Base-by-base conservation (phyloP, 1,140 invertebrate genomes). In the Zaprionus kolodkinae region DNA sequence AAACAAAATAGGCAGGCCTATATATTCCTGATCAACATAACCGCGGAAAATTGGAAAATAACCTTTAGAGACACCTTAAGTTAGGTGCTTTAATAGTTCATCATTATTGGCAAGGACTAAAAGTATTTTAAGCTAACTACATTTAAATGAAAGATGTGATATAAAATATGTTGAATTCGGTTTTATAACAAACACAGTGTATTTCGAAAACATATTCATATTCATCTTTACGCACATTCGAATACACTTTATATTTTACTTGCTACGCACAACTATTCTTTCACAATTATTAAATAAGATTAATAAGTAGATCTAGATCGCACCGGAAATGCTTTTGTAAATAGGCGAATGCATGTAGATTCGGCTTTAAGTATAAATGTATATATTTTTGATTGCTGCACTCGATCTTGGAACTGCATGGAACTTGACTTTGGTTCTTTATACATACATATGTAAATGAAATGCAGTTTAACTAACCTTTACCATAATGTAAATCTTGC, bases 401-500 rank as follows among this genome's bases (percentile, higher is more conserved):
- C 13, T 62, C 33, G 33, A 33, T 27, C 48, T 57, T 30, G 35
- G 55, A 62, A 55, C 21, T 71, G 81, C 81, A 84, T 87, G 76
- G 76, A 73, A 71, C 48, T 62, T 62, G 11, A 25, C 40, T 15
- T 11, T 35, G 33, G 21, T 43, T 64, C 6, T 25, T 30, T 30
- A 5, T 6, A n/a, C n/a, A n/a, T n/a, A n/a, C n/a, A 3, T 25
- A 13, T 33, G 2, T 25, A 27, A 30, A 64, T 25, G 3, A 10
- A 63, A 57, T 3, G n/a, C 27, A 48, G 12, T 40, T 25, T 12
- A 59, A 35, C 21, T 69, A 56, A 69, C 33, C 33, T 73, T 55
- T 76, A 72, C 62, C 56, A 63, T 78, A 64, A 69, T 84, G 64
- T 83, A 59, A 72, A 73, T 84, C 62, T 87, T 85, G 84, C 75